Evolutionary conservation across 2,888 invertebrate genomes (phyloP).

Genomic region (Cactoblastis cactorum): DNA sequence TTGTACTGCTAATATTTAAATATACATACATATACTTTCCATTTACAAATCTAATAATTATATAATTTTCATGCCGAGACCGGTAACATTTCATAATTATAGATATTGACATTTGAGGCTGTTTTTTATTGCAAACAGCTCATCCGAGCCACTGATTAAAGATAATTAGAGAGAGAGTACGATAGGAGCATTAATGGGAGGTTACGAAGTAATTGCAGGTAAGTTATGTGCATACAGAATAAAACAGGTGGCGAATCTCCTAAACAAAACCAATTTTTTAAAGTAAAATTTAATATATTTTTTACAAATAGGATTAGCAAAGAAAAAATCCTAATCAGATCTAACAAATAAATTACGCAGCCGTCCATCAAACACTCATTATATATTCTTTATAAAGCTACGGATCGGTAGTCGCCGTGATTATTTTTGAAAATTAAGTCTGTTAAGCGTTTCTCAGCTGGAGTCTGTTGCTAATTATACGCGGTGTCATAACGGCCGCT

Average conservation of each 20-base stretch:
- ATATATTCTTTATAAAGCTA: background rate
- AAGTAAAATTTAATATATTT: background rate
- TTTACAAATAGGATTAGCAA: background rate
- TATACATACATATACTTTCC: background rate
- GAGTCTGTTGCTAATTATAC: constrained; percentile 13
- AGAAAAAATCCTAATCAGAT: background rate
- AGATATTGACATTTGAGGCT: background rate
- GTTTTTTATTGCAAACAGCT: background rate
- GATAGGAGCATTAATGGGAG: constrained; percentile 5
- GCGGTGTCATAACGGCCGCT: constrained; percentile 5
- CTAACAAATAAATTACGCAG: background rate
- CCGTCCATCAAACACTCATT: background rate
- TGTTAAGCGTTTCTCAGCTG: constrained; percentile 11
- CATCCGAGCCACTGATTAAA: background rate
- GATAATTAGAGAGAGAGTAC: constrained; percentile 6
- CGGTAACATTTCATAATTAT: background rate
- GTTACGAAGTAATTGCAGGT: constrained; percentile 8
- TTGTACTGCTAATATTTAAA: too few species aligned
- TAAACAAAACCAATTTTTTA: background rate
- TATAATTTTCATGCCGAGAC: background rate
- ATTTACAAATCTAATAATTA: too few species aligned
- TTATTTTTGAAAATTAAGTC: background rate
- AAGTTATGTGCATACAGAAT: background rate
- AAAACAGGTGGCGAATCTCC: background rate
- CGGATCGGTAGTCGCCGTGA: background rate